Evolutionary conservation across 2,113 vertebrate species (phyloP).

Genomic region (Clupea harengus): DNA sequence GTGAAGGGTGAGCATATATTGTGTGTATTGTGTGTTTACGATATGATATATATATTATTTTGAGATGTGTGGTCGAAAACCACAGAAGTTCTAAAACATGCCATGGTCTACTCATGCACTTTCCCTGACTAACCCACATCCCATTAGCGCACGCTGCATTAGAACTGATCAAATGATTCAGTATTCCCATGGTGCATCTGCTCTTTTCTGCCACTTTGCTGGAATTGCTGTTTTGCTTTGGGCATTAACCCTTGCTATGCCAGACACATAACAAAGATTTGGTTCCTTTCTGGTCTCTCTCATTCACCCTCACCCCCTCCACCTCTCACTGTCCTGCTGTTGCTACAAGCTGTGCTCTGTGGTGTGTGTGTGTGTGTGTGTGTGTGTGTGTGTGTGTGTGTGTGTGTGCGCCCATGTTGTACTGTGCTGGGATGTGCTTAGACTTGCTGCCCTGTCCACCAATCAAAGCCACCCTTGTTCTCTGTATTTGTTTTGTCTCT

Average conservation of each 20-base stretch:
- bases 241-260: background rate
- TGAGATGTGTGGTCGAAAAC: background rate
- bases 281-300: background rate
- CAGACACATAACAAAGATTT: background rate
- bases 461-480: slow-evolving; percentile 52
- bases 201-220: background rate
- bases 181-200: background rate
- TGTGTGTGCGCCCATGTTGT: background rate
- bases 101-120: background rate
- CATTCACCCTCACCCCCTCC: background rate
- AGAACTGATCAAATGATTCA: background rate
- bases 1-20: background rate
- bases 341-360: background rate
- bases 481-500: slow-evolving; percentile 49
- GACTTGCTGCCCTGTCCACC: slow-evolving; percentile 42
- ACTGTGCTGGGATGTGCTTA: slow-evolving; percentile 18
- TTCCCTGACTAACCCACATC: background rate
- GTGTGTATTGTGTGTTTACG: background rate
- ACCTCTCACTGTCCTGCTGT: background rate
- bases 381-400: background rate
- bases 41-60: background rate
- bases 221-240: background rate
- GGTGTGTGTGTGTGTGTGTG: slow-evolving; percentile 14
- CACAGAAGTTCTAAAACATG: background rate
- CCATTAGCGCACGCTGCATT: background rate